phyloP scores from a whole-genome alignment of 2,797 vertebrate genomes.

The Bradypodion ventrale region DNA sequence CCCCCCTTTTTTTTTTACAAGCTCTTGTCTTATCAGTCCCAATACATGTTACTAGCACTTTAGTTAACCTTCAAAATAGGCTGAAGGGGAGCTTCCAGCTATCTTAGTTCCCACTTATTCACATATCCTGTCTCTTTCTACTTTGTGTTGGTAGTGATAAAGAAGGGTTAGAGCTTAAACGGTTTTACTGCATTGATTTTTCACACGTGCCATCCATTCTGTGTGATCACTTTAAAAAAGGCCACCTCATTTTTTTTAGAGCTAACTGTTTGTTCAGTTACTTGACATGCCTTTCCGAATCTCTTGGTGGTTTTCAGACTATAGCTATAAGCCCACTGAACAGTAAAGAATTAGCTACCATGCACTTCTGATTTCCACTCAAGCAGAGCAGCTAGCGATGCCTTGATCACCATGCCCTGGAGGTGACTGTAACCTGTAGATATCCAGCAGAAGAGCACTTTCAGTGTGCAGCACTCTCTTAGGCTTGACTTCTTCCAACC shows the following conservation, averaged over 20 bases:
- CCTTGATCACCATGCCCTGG: not conserved
- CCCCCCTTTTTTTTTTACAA: not conserved
- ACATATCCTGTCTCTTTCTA: not conserved
- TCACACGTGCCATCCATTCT: not conserved
- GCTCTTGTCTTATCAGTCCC: not conserved
- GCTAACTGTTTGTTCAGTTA: slow-evolving; percentile 5
- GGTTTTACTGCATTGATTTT: not conserved
- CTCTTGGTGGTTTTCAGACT: not conserved
- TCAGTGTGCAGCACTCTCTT: not conserved
- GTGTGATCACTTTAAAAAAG: not conserved
- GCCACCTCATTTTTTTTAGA: not conserved
- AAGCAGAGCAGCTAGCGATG: not conserved
- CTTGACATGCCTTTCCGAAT: not conserved
- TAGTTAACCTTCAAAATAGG: not conserved
- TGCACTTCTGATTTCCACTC: slow-evolving; percentile 1
- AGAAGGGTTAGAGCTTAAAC: not conserved
- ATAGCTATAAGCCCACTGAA: slow-evolving; percentile 10
- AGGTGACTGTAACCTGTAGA: slow-evolving; percentile 6
- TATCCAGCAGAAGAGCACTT: not conserved
- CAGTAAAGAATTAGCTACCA: slow-evolving; percentile 6
- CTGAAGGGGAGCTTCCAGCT: not conserved
- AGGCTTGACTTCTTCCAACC: not conserved
- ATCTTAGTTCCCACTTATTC: not conserved
- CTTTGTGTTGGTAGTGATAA: not conserved
- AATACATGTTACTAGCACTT: not conserved